Percentiles rank a stretch among this genome's conserved stretches.
These are phyloP conservation scores for Probosciger aterrimus DNA, from an alignment of 2,113 vertebrate species.

Conservation along the genomic window DNA sequence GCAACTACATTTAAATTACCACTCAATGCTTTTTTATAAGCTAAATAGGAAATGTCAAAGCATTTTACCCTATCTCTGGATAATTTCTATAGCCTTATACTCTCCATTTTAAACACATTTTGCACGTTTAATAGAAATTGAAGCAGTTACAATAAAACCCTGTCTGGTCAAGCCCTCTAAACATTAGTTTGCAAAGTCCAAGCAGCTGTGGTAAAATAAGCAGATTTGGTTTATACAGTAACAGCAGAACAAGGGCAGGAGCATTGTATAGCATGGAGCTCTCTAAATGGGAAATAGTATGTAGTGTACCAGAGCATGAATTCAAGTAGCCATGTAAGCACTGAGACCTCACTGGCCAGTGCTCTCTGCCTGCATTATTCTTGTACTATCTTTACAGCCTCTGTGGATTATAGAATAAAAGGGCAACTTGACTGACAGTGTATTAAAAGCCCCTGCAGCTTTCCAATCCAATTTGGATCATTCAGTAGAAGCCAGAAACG, in stretches of 20 bases:
- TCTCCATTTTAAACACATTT: not conserved
- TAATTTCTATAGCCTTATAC: not conserved
- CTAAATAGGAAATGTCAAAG: not conserved
- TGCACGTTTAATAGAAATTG: not conserved
- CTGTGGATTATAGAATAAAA: constrained; percentile 7
- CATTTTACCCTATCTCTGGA: not conserved
- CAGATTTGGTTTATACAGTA: not conserved
- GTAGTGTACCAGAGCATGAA: not conserved
- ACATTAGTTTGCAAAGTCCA: accelerated
- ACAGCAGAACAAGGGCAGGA: not conserved
- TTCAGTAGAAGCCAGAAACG: not conserved
- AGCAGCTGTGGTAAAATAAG: not conserved
- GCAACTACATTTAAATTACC: not conserved
- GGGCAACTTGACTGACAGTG: not conserved
- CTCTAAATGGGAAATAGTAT: not conserved
- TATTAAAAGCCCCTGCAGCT: not conserved
- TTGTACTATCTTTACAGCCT: not conserved
- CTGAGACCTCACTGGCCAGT: not conserved
- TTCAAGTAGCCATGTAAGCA: not conserved
- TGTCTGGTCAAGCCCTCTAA: not conserved
- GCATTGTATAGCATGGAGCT: accelerated
- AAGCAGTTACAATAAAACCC: accelerated
- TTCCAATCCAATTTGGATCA: not conserved
- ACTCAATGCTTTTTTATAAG: not conserved
- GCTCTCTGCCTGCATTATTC: not conserved